Evolutionary conservation across 2,888 invertebrate species (phyloP).

Genomic region (Bedellia somnulentella): DNA sequence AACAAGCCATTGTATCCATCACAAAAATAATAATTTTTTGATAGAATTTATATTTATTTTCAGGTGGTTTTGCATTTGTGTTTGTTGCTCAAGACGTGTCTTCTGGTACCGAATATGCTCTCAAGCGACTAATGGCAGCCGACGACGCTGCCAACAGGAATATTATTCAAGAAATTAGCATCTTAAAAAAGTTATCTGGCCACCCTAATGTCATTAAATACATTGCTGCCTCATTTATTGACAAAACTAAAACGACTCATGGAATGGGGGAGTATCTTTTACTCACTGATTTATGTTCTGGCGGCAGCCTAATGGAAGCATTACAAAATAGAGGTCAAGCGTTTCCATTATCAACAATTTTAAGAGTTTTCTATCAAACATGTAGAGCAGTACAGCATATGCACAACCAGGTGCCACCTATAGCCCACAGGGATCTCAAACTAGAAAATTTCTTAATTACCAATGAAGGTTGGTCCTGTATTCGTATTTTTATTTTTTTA

Average conservation of each 20-base stretch:
- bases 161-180: conserved; percentile 81
- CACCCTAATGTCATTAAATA: conserved; percentile 92
- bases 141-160: conserved; percentile 79
- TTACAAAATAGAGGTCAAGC: conserved; percentile 61
- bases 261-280: conserved; percentile 89
- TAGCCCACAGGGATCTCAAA: conserved; percentile 95
- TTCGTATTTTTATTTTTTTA: not conserved
- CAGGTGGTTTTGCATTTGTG: conserved; percentile 96
- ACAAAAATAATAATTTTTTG: not conserved
- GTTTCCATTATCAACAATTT: conserved; percentile 69
- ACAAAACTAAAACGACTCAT: conserved; percentile 76
- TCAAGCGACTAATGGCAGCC: conserved; percentile 84
- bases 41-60: conserved; percentile 20
- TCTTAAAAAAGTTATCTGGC: conserved; percentile 85
- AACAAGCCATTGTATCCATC: not conserved
- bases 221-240: conserved; percentile 79
- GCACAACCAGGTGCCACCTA: conserved; percentile 88
- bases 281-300: conserved; percentile 90
- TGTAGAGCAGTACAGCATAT: conserved; percentile 90
- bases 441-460: conserved; percentile 93
- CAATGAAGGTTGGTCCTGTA: conserved; percentile 64
- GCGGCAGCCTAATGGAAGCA: conserved; percentile 73
- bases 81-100: conserved; percentile 90
- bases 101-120: conserved; percentile 86
- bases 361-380: conserved; percentile 89